Base-by-base conservation (phyloP, 37 sponge, comb jelly and placozoan species). In the Spongilla lacustris region DNA sequence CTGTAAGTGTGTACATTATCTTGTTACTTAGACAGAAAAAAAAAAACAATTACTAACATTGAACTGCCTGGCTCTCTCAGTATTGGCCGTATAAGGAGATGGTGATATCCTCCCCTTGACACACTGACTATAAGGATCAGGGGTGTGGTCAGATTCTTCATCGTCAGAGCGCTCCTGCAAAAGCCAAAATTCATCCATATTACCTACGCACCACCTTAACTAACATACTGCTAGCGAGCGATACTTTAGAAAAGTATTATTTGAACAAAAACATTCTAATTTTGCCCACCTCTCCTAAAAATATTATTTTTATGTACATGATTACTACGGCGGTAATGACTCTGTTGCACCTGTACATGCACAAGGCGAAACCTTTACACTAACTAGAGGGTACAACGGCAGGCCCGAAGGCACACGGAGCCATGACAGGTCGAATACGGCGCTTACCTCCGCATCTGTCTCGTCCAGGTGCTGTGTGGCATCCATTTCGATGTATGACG, bases 11-110 rank as follows among this genome's bases (percentile, higher is more conserved):
- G 14, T 1, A 46, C 72, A 83, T 2, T 74, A 13, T 3, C 41
- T 72, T 32, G 33, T 22, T 11, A 41, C 31, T 14, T 1, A 28
- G 3, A 2, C 27, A 58, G 68, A 30, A 85, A 31, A 24, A 11
- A 12, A 27, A 71, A 25, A 0, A 6, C 29, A 67, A 35, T 22
- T 6, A 83, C 88, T 75, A 28, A 93, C 94, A 87, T 93, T 93
- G 82, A 93, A 93, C 71, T 80, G 88, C 34, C 84, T 86, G 0
- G 94, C 94, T 87, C 94, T 90, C 68, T 90, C 90, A 0, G 94
- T 93, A 67, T 93, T 93, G 31, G 94, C 94, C 11, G 94, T 93
- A 67, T 93, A 93, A 0, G 94, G 94, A 4, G 94, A 93, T 0
- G 94, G 94, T 2, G 94, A 93, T 17, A 87, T 84, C 41, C 88